Evolutionary conservation across 2,113 vertebrate genomes (phyloP).

Genomic region (Labeo catla): DNA sequence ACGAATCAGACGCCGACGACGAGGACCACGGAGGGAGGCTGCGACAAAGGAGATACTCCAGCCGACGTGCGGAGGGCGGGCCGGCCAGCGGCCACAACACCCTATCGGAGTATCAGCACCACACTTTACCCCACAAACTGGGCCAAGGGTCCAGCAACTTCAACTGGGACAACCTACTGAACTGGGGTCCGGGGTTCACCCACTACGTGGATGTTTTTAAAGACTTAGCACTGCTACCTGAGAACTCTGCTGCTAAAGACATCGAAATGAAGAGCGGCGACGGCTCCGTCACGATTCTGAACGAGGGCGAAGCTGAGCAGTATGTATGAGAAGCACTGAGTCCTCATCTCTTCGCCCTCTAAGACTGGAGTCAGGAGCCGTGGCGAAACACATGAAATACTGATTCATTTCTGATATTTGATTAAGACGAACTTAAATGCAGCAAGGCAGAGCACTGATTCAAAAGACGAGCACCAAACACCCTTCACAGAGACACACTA

Average conservation of each 20-base stretch:
- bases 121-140: constrained; percentile 83
- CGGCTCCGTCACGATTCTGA: constrained; percentile 81
- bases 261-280: constrained; percentile 87
- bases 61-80: constrained; percentile 87
- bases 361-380: constrained; percentile 13
- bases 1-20: constrained; percentile 96
- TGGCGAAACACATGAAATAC: not conserved
- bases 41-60: constrained; percentile 89
- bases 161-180: constrained; percentile 98
- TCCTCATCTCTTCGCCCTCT: constrained; percentile 8
- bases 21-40: constrained; percentile 90
- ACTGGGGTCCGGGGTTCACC: constrained; percentile 97
- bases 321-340: constrained; percentile 83
- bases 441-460: constrained; percentile 74
- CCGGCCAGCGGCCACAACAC: constrained; percentile 74
- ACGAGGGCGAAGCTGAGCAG: constrained; percentile 92
- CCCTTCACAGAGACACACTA: not conserved
- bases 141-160: constrained; percentile 86
- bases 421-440: constrained; percentile 78
- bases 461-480: not conserved
- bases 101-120: constrained; percentile 75
- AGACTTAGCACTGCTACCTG: constrained; percentile 93
- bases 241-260: constrained; percentile 82
- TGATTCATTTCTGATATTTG: not conserved
- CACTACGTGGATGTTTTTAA: constrained; percentile 98